A percentile compares a stretch with the other conserved stretches of the same genome.
Evolutionary conservation across 2,797 vertebrate genomes (phyloP).

Genomic region (Cyprinella venusta): DNA sequence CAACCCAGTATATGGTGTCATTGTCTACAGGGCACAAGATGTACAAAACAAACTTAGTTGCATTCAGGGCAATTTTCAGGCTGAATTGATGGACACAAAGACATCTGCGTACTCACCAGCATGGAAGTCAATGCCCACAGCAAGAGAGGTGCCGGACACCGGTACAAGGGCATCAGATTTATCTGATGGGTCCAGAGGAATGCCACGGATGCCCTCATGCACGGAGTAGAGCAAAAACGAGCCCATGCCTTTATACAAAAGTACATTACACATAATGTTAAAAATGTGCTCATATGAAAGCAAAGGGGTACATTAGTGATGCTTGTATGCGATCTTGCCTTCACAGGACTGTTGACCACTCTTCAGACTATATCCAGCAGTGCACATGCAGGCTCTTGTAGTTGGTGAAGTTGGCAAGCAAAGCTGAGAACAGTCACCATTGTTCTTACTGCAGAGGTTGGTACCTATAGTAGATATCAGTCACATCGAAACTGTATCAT

Average conservation of each 20-base stretch:
- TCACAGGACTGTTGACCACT: slow-evolving; percentile 93
- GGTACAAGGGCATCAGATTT: slow-evolving; percentile 96
- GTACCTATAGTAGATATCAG: slow-evolving; percentile 68
- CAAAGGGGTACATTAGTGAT: background rate
- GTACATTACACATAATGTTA: slow-evolving; percentile 2
- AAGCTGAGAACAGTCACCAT: slow-evolving; percentile 95
- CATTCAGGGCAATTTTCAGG: background rate
- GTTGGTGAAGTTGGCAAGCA: slow-evolving; percentile 90
- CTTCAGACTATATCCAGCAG: slow-evolving; percentile 93
- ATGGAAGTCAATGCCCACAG: slow-evolving; percentile 96
- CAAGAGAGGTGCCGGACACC: slow-evolving; percentile 93
- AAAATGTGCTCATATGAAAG: background rate
- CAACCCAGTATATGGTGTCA: slow-evolving; percentile 98
- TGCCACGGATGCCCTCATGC: slow-evolving; percentile 95
- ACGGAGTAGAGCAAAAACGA: slow-evolving; percentile 97
- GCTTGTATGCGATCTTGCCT: slow-evolving; percentile 71
- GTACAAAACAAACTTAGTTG: background rate
- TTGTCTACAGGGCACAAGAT: slow-evolving; percentile 80
- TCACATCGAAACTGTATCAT: background rate
- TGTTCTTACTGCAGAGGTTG: slow-evolving; percentile 92
- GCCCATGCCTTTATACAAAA: slow-evolving; percentile 85
- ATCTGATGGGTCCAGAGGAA: slow-evolving; percentile 92
- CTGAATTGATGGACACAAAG: background rate
- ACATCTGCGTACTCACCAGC: slow-evolving; percentile 80
- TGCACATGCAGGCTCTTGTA: slow-evolving; percentile 93